These are phyloP conservation scores for Campylorhamphus procurvoides DNA, from an alignment of 2,113 vertebrate genomes.

Conservation along the genomic window DNA sequence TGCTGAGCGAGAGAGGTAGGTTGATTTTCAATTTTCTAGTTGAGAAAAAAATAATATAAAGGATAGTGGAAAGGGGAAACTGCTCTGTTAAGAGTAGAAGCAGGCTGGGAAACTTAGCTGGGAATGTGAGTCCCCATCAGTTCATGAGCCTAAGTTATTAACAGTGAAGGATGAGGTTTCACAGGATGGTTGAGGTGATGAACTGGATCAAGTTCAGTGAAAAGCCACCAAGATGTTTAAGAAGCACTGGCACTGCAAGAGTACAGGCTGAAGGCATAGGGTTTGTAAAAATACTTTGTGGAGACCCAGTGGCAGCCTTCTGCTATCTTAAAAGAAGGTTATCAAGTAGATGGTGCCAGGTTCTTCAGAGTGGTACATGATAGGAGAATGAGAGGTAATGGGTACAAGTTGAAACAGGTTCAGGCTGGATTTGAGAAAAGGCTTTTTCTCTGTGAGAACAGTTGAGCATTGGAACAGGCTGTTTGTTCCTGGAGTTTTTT, in stretches of 20 bases:
- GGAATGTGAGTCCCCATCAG: fast-evolving
- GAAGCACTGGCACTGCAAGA: background rate
- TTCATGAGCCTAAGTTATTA: background rate
- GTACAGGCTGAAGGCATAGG: background rate
- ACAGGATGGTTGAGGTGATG: background rate
- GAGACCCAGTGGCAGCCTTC: background rate
- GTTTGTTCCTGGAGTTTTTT: background rate
- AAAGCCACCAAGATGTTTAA: background rate
- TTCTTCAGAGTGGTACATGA: background rate
- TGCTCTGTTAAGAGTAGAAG: background rate
- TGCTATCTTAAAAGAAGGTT: background rate
- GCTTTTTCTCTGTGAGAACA: background rate
- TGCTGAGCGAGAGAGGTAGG: conserved; percentile 88
- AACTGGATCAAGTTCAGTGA: background rate
- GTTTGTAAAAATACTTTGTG: background rate
- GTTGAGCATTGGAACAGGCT: background rate
- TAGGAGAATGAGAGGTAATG: background rate
- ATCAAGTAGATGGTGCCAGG: background rate
- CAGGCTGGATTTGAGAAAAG: background rate
- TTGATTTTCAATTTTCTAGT: background rate
- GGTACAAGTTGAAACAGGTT: background rate
- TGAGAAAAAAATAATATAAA: background rate
- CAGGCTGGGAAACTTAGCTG: background rate
- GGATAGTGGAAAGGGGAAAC: background rate
- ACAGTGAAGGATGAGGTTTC: background rate